These are phyloP conservation scores for Calliphora vomitoria DNA, from an alignment of 2,888 invertebrate genomes.

Conservation along the genomic window DNA sequence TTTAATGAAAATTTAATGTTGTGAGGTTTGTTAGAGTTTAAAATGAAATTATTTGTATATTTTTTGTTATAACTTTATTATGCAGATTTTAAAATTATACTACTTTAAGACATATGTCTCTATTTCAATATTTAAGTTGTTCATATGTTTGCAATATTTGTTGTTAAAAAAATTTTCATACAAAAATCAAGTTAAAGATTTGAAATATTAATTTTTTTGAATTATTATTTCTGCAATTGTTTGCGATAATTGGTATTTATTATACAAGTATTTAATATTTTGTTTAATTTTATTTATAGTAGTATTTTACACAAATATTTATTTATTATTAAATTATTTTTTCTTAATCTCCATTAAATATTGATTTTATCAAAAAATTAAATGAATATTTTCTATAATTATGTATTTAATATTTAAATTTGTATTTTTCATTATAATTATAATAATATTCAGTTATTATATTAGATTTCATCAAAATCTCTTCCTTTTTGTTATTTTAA, in stretches of 20 bases:
- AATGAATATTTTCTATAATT: conserved; percentile 58
- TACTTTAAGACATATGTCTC: neutral
- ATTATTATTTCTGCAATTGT: neutral
- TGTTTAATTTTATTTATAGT: conserved; percentile 15
- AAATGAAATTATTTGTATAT: neutral
- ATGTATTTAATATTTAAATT: conserved; percentile 8
- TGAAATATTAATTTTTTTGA: too few relatives aligned
- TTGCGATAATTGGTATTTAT: neutral
- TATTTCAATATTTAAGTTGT: neutral
- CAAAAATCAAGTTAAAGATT: neutral
- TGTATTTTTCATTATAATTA: conserved; percentile 11
- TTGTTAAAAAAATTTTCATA: neutral
- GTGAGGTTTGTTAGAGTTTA: too few relatives aligned
- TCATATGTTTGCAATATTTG: neutral
- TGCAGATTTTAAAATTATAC: neutral
- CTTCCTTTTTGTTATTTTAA: conserved; percentile 17
- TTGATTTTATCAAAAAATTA: conserved; percentile 59
- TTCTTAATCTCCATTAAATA: conserved; percentile 35
- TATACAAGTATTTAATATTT: conserved; percentile 2
- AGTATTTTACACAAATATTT: conserved; percentile 22
- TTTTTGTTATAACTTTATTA: neutral
- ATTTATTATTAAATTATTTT: neutral
- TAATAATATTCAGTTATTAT: conserved; percentile 37
- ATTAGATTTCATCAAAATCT: neutral
- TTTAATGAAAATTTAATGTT: too few relatives aligned